These are phyloP conservation scores for Holothuria leucospilota DNA, from an alignment of 53 echinoderm and acorn worm genomes.

Conservation along the genomic window DNA sequence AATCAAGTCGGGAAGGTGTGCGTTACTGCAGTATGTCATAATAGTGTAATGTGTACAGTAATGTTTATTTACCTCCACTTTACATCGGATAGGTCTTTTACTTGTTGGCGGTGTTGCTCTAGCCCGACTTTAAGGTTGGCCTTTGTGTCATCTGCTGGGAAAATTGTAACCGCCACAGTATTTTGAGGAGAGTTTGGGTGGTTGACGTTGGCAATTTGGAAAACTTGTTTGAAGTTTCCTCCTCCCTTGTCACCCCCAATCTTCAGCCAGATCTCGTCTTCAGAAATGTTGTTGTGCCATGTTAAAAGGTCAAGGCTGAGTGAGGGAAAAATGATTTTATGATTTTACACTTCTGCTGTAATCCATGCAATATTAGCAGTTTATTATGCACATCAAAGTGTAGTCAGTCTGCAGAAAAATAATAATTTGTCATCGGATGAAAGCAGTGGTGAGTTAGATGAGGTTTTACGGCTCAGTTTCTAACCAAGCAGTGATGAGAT, in stretches of 20 bases:
- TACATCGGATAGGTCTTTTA: not conserved
- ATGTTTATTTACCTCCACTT: slow-evolving; percentile 20
- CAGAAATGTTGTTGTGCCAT: slow-evolving; percentile 18
- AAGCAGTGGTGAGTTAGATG: not conserved
- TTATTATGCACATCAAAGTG: no score
- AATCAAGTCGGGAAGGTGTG: no score
- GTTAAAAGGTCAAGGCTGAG: not conserved
- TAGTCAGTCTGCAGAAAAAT: not conserved
- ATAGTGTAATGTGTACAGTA: no score
- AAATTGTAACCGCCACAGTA: slow-evolving; percentile 14
- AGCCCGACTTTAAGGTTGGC: slow-evolving; percentile 25
- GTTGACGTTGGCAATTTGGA: slow-evolving; percentile 22
- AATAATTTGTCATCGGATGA: not conserved
- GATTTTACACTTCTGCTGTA: not conserved
- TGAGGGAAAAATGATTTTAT: not conserved
- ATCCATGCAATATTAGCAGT: not conserved
- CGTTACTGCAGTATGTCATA: no score
- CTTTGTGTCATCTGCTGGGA: slow-evolving; percentile 21
- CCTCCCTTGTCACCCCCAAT: slow-evolving; percentile 37
- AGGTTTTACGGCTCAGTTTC: no score
- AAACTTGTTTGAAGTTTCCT: slow-evolving; percentile 8
- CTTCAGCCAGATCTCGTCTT: slow-evolving; percentile 26
- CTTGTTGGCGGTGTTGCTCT: not conserved
- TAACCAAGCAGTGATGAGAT: not conserved
- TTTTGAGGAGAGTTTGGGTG: slow-evolving; percentile 35